A percentile compares a stretch with the other conserved stretches of the same genome.
Evolutionary conservation across 2,113 vertebrate species (phyloP).

Genomic region (Murina feae): DNA sequence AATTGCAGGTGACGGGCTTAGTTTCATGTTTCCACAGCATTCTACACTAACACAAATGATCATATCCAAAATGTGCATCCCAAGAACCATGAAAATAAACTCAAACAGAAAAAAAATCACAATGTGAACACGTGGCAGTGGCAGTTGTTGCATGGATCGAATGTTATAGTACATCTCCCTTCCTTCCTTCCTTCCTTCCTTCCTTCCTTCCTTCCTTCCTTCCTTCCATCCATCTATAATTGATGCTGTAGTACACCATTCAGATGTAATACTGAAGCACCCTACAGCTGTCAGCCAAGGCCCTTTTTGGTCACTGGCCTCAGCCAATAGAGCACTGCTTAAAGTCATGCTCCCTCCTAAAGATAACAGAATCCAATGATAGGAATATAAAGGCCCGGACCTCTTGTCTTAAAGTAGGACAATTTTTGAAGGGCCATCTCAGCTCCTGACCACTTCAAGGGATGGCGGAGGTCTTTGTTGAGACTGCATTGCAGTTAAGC

Average conservation of each 20-base stretch:
- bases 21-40: background rate
- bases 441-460: background rate
- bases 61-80: background rate
- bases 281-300: background rate
- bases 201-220: background rate
- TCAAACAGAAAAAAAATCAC: background rate
- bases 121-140: background rate
- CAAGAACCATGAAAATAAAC: conserved; percentile 8
- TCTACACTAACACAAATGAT: background rate
- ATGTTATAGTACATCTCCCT: background rate
- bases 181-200: no score
- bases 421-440: background rate
- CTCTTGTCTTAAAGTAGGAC: background rate
- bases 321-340: background rate
- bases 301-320: background rate
- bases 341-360: background rate
- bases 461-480: background rate
- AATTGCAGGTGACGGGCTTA: background rate
- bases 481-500: background rate
- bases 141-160: background rate
- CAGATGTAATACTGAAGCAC: background rate
- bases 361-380: background rate
- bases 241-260: background rate
- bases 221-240: background rate
- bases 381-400: background rate